A percentile compares a stretch with the other conserved stretches of the same genome.
These are phyloP conservation scores for Drosophila eugracilis DNA, from an alignment of 1,140 invertebrate genomes.

Conservation along the genomic window DNA sequence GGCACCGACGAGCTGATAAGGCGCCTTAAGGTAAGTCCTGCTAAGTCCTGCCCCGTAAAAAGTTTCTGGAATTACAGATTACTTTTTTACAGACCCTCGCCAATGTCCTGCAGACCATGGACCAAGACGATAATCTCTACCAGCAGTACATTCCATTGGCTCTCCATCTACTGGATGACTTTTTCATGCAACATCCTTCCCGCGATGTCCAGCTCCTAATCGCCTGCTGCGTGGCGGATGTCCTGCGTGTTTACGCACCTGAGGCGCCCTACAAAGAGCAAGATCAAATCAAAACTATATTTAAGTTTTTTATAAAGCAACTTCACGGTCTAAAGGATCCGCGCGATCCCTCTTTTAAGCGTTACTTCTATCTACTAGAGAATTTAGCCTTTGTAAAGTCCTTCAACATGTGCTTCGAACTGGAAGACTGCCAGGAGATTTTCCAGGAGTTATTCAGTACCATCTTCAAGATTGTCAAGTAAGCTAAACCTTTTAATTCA, in stretches of 20 bases:
- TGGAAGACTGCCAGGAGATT: constrained; percentile 98
- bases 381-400: constrained; percentile 99
- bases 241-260: constrained; percentile 98
- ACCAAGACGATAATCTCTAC: constrained; percentile 97
- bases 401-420: constrained; percentile 99
- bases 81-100: constrained; percentile 90
- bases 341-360: constrained; percentile 98
- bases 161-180: constrained; percentile 96
- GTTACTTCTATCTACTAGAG: constrained; percentile 98
- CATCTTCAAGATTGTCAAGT: constrained; percentile 99
- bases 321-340: constrained; percentile 97
- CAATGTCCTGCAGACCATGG: constrained; percentile 97
- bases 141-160: constrained; percentile 97
- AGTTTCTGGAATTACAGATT: not conserved
- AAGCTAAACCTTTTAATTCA: constrained; percentile 64
- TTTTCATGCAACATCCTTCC: constrained; percentile 95
- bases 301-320: constrained; percentile 98
- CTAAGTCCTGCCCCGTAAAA: not conserved
- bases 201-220: constrained; percentile 97
- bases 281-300: constrained; percentile 96
- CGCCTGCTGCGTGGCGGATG: constrained; percentile 98
- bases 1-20: constrained; percentile 97
- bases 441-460: constrained; percentile 96
- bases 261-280: constrained; percentile 98
- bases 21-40: constrained; percentile 91